A percentile compares a stretch with the other conserved stretches of the same genome.
Conservation (phyloP, 2,113 vertebrate species). For the Corapipo altera region DNA sequence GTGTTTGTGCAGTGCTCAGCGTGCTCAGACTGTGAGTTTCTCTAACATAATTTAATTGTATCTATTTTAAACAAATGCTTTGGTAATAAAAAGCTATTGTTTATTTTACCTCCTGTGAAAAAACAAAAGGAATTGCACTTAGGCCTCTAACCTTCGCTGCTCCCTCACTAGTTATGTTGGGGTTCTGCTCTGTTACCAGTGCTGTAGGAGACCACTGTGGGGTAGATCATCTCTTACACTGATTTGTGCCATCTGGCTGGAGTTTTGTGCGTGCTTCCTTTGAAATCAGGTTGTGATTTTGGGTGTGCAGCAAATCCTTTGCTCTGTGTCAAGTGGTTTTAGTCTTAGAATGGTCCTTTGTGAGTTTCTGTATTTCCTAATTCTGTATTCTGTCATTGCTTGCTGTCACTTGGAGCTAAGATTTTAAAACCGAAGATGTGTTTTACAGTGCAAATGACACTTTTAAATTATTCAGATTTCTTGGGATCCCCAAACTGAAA, state of each 20-base stretch:
- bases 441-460: background rate
- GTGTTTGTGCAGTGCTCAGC: background rate
- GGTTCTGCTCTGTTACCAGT: background rate
- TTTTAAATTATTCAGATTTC: background rate
- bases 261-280: background rate
- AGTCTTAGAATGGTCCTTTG: background rate
- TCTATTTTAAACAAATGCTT: background rate
- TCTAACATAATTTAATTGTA: background rate
- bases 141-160: background rate
- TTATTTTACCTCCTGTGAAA: background rate
- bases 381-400: background rate
- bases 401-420: background rate
- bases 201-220: background rate
- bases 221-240: background rate
- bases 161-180: rapidly evolving
- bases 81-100: background rate
- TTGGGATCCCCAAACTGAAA: background rate
- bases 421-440: background rate
- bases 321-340: background rate
- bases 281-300: background rate
- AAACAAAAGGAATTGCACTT: background rate
- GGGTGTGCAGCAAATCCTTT: background rate
- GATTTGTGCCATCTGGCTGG: background rate
- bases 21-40: background rate
- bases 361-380: background rate